These are phyloP conservation scores for Leucosticte australis DNA, from an alignment of 2,113 vertebrate genomes.

Conservation along the genomic window DNA sequence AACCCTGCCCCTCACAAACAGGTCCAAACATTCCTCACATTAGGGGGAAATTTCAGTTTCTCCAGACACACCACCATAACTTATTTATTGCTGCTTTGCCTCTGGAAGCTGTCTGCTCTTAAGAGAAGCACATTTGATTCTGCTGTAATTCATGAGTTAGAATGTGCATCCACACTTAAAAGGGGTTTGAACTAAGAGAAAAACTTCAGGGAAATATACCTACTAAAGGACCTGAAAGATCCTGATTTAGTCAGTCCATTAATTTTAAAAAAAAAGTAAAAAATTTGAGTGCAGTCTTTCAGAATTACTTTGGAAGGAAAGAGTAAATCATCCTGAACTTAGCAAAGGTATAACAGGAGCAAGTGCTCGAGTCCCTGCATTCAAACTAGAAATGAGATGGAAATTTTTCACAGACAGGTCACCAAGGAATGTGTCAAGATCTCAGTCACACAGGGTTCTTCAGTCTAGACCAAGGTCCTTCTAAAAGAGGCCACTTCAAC, in stretches of 20 bases:
- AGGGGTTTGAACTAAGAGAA: not conserved
- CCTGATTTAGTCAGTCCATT: not conserved
- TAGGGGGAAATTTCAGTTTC: slow-evolving; percentile 1
- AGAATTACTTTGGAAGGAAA: not conserved
- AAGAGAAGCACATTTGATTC: not conserved
- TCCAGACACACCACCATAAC: not conserved
- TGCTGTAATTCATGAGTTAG: not conserved
- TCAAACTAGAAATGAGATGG: not conserved
- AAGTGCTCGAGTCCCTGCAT: not conserved
- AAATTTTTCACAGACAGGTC: not conserved
- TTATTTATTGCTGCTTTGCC: slow-evolving; percentile 42
- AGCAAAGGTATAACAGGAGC: not conserved
- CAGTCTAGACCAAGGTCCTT: not conserved
- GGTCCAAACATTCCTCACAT: slow-evolving; percentile 5
- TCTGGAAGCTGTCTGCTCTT: not conserved
- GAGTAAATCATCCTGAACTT: not conserved
- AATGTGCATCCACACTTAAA: not conserved
- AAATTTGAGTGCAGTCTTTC: not conserved
- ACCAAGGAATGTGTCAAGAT: not conserved
- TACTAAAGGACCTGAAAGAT: not conserved
- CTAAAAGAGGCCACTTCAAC: not conserved
- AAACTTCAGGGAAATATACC: not conserved
- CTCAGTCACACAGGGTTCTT: not conserved
- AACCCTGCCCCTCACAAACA: slow-evolving; percentile 41
- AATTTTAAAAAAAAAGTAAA: not conserved